Conservation (phyloP, 2,888 invertebrate genomes). For the Apantesis nais region DNA sequence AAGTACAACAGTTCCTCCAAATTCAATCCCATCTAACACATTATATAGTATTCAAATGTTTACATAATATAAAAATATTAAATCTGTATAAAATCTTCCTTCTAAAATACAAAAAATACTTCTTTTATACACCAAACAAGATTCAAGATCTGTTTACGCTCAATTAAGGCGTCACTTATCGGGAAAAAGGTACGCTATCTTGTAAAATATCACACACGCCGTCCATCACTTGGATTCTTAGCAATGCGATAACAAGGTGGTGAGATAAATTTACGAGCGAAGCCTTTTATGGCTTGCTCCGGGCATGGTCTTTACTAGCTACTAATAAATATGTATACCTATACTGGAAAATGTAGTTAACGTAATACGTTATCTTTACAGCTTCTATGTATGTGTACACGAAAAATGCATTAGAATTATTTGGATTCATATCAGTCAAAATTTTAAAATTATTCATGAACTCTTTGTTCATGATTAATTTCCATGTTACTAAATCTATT, state of each 20-base stretch:
- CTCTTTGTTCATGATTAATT: too few species aligned
- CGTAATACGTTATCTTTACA: neutral
- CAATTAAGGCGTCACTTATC: conserved; percentile 13
- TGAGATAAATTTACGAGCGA: conserved; percentile 44
- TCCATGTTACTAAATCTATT: neutral
- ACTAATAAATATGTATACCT: neutral
- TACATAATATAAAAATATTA: neutral
- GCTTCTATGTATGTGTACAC: neutral
- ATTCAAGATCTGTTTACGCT: neutral
- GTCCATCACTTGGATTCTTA: conserved; percentile 16
- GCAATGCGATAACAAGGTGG: conserved; percentile 42
- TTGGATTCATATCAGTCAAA: neutral
- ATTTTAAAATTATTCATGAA: too few species aligned
- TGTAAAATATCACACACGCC: conserved; percentile 6
- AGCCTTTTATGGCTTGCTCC: conserved; percentile 30
- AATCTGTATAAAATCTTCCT: neutral
- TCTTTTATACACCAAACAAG: neutral
- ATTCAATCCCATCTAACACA: neutral
- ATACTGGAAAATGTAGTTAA: conserved; percentile 6
- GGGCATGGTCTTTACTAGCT: conserved; percentile 19
- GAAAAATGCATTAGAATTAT: neutral
- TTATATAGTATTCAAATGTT: neutral
- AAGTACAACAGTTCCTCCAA: neutral
- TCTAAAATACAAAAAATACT: neutral
- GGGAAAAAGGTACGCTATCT: neutral